Evolutionary conservation across 2,888 invertebrate species (phyloP), one percentile per base, ranked within the genome.

Genomic region (Chrysolina oricalcia): DNA sequence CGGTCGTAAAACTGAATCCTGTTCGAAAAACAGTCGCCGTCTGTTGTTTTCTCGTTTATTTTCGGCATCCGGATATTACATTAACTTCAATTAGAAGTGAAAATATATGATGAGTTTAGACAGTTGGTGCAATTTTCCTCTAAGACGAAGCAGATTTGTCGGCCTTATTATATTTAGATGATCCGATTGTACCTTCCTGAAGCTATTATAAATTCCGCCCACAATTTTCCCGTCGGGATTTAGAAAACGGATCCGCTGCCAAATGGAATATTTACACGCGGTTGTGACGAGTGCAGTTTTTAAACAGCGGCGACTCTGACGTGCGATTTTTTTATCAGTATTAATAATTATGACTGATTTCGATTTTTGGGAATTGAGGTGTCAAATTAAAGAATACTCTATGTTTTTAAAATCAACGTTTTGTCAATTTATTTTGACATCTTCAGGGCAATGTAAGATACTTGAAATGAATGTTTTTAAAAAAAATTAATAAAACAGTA

Each of bases 31-130:
- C 56, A 56, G 56, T 21, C 13, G 56, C 19, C 21, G 59, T 59
- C 35, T 59, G 59, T 59, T 59, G 59, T 59, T 59, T 59, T 59
- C 59, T 59, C 59, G 27, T 59, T 59, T 59, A 59, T 59, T 59
- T 59, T 59, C 27, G 10, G 59, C 35, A 35, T n/a, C 27, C 59
- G 35, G 35, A 59, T 27, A 59, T 59, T n/a, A n/a, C n/a, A 59
- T 59, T 27, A 59, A 59, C 59, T 59, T 59, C 59, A 59, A 59
- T 59, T 11, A 59, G 59, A 35, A 27, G 59, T 10, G 35, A 59
- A 59, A 59, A 59, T 59, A 35, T 59, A 59, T 59, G 27, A 59
- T n/a, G 35, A 59, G 59, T 59, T 59, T 59, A 59, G 59, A 59
- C 59, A 59, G 59, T 59, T 59, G 59, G 27, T 59, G 59, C 59